Evolutionary conservation across 1,140 invertebrate genomes (phyloP).

Genomic region (Liolophura sinensis): DNA sequence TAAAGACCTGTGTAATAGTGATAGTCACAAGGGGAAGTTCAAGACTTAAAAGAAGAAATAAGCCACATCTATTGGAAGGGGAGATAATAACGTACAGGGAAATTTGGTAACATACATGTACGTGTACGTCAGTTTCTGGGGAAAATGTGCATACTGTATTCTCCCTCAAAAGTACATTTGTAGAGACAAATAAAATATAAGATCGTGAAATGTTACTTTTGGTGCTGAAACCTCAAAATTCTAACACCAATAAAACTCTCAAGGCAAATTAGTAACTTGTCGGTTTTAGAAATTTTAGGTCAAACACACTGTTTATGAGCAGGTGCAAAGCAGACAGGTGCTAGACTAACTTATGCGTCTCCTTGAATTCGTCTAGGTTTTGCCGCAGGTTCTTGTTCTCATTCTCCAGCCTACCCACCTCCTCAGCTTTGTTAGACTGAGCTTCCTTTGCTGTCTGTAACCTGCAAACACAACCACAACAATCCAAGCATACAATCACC

Average conservation of each 20-base stretch:
- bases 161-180: no score
- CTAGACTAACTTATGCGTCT: conserved; percentile 51
- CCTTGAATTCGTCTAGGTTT: conserved; percentile 37
- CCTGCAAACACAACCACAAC: conserved; percentile 27
- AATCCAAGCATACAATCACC: conserved; percentile 1
- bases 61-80: no score
- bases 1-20: no score
- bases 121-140: no score
- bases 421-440: conserved; percentile 46
- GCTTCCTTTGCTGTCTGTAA: conserved; percentile 40
- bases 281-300: neutral
- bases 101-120: no score
- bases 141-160: no score
- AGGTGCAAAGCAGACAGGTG: neutral
- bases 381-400: conserved; percentile 48
- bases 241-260: neutral
- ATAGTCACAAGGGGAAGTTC: no score
- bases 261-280: neutral
- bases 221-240: no score
- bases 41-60: no score
- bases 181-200: no score
- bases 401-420: conserved; percentile 42
- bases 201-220: no score
- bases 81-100: no score
- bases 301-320: neutral